Evolutionary conservation across 2,113 vertebrate genomes (phyloP), one percentile per base, ranked within the genome.

Genomic region (Corythoichthys haematopterus): DNA sequence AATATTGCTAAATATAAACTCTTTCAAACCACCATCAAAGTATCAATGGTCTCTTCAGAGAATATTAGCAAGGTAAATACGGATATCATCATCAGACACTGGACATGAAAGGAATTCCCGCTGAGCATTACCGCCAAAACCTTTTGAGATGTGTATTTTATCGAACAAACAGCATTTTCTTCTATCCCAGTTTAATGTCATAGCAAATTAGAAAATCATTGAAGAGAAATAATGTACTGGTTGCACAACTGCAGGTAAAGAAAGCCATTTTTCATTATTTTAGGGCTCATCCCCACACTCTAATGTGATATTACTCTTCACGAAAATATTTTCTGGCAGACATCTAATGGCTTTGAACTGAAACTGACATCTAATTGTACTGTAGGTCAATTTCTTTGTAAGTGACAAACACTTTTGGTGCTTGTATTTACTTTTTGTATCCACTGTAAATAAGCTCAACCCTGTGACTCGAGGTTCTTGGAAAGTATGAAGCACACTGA

Each of bases 91-190:
- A 46, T 45, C n/a, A 33, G 20, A 67, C 78, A 71, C 70, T 46
- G 53, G 60, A 55, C 16, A 28, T 58, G 67, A 68, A 78, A 76
- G 78, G 68, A 68, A 47, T 28, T 75, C 69, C 37, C 7, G 16
- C 35, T 2, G 6, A 16, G 6, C 12, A 6, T 37, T 37, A 38
- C 13, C 15, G 13, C 12, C 13, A 33, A 36, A 58, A 37, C 36
- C 36, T 37, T 37, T 35, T 58, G 35, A 58, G 28, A 2, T 35
- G 36, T 15, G 55, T 36, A 37, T 14, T 6, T 37, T 37, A 16
- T 59, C 33, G 3, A 20, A 56, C 58, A 57, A 62, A 15, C 58
- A 74, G 50, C 33, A 79, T 60, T 58, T 62, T 38, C 6, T 53
- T 57, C n/a, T n/a, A 14, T 20, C 61, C 65, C 3, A 11, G 15